A percentile compares a stretch with the other conserved stretches of the same genome.
These are phyloP conservation scores for Leptobrachium leishanense DNA, from an alignment of 2,113 vertebrate species.

Conservation along the genomic window DNA sequence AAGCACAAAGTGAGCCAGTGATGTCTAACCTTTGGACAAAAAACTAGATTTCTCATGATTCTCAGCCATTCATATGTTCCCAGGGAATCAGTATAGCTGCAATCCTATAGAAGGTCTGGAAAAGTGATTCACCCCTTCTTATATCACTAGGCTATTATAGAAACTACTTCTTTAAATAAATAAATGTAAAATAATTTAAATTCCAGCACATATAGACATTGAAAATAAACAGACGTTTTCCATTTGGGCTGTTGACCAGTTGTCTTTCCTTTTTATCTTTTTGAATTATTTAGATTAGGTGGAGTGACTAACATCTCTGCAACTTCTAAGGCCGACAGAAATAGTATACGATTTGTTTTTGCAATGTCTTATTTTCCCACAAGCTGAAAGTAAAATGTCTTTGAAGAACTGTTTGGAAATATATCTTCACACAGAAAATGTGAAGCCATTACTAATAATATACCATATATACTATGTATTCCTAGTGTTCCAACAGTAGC, in stretches of 20 bases:
- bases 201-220: background rate
- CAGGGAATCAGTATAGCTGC: no score
- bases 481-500: no score
- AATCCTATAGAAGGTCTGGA: no score
- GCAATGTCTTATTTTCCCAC: background rate
- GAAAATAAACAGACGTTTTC: background rate
- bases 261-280: slow-evolving; percentile 1
- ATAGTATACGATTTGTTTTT: background rate
- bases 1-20: no score
- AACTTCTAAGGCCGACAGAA: no score
- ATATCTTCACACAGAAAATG: background rate
- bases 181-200: background rate
- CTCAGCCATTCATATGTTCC: no score
- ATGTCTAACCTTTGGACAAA: no score
- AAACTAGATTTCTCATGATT: no score
- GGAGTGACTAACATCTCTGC: background rate
- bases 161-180: background rate
- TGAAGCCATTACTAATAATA: no score
- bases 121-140: no score
- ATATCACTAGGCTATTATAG: no score
- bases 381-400: background rate
- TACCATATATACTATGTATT: no score
- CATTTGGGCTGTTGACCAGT: background rate
- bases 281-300: slow-evolving; percentile 28
- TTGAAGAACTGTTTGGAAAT: background rate